phyloP scores from a whole-genome alignment of 2,888 invertebrate species.

The Gnatocerus cornutus region DNA sequence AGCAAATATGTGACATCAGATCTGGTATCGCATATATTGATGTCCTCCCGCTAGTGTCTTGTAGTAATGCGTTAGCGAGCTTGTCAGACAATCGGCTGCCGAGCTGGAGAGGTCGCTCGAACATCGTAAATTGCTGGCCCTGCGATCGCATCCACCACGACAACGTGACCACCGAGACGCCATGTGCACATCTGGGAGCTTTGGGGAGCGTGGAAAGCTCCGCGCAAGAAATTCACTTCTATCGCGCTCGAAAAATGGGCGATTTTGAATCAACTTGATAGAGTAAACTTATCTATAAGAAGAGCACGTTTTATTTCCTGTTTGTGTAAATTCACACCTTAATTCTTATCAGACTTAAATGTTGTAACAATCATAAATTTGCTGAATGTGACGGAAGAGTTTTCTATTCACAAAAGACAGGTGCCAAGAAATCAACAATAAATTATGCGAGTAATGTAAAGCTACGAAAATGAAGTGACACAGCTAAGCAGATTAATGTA shows the following conservation, averaged over 20 bases:
- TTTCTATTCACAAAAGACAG: slow-evolving; percentile 7
- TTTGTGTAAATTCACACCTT: no score
- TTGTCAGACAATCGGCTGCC: slow-evolving; percentile 68
- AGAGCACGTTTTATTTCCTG: no score
- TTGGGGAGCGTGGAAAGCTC: neutral
- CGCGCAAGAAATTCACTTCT: no score
- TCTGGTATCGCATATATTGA: slow-evolving; percentile 69
- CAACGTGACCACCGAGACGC: slow-evolving; percentile 53
- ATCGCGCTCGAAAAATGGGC: no score
- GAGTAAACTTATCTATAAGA: no score
- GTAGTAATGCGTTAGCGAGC: slow-evolving; percentile 67
- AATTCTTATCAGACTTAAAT: no score
- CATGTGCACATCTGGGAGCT: slow-evolving; percentile 18
- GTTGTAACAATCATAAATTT: no score
- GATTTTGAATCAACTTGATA: no score
- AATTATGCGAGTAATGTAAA: slow-evolving; percentile 19
- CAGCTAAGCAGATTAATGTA: slow-evolving; percentile 5
- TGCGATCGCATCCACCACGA: slow-evolving; percentile 61
- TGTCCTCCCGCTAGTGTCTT: slow-evolving; percentile 66
- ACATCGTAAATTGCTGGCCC: slow-evolving; percentile 58
- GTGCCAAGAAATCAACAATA: slow-evolving; percentile 18
- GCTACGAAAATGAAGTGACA: slow-evolving; percentile 7
- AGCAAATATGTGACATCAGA: slow-evolving; percentile 70
- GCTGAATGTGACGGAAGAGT: no score
- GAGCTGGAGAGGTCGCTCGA: slow-evolving; percentile 61